Conservation (phyloP, 2,888 invertebrate species). For the Trypoxylon attenuatum region DNA sequence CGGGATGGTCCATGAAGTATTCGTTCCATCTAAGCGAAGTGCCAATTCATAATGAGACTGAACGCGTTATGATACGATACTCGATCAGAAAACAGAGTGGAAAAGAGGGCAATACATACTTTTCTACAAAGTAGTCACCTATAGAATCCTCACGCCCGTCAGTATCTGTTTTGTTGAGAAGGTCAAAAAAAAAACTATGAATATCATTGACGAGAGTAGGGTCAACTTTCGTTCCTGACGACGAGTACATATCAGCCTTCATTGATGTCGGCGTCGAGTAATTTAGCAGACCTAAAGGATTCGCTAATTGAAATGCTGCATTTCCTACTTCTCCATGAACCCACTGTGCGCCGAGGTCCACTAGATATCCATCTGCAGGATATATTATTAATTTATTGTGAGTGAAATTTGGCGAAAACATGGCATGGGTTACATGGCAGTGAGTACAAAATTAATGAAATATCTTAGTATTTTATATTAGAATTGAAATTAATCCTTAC, state of each 20-base stretch:
- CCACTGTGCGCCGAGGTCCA: slow-evolving; percentile 65
- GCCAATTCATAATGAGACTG: no score
- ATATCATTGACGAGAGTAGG: no score
- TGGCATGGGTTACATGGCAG: no score
- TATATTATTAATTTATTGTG: not conserved
- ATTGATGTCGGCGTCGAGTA: slow-evolving; percentile 12
- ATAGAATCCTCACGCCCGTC: slow-evolving; percentile 46
- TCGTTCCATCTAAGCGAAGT: slow-evolving; percentile 40
- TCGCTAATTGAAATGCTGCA: slow-evolving; percentile 55
- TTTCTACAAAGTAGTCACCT: slow-evolving; percentile 64
- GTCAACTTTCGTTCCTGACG: no score
- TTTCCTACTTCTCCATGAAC: slow-evolving; percentile 61
- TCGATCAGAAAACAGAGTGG: not conserved
- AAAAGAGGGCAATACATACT: slow-evolving; percentile 25
- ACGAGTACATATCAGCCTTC: not conserved
- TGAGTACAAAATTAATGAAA: no score
- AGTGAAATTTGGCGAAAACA: no score
- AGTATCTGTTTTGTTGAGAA: no score
- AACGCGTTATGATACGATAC: not conserved
- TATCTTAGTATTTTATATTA: not conserved
- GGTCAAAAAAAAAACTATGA: no score
- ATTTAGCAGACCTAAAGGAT: slow-evolving; percentile 55
- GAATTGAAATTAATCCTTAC: slow-evolving; percentile 57
- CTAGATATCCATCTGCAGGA: slow-evolving; percentile 47
- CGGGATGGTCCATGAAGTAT: slow-evolving; percentile 37